phyloP scores from a whole-genome alignment of 2,888 invertebrate species.

The Limnephilus marmoratus region DNA sequence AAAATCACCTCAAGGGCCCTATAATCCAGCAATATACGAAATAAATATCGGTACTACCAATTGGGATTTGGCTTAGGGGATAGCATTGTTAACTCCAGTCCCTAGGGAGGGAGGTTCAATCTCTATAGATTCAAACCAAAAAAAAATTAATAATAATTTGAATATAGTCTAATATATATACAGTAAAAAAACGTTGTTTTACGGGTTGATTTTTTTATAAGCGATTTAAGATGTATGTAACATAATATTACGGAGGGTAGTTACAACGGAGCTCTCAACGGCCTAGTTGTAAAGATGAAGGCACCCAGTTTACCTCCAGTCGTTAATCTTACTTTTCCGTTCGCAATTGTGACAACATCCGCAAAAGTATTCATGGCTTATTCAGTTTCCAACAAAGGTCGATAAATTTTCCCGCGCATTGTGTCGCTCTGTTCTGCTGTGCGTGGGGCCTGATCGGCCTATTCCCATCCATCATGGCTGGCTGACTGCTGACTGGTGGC shows the following conservation, averaged over 20 bases:
- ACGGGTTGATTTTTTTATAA: background rate
- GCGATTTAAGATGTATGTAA: background rate
- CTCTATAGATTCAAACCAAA: no score
- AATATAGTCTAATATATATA: no score
- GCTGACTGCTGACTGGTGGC: background rate
- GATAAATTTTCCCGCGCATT: conserved; percentile 33
- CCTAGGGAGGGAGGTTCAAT: no score
- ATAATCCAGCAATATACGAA: no score
- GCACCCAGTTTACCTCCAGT: background rate
- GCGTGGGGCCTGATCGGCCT: conserved; percentile 21
- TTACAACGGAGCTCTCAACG: background rate
- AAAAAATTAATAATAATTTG: no score
- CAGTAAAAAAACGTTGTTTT: no score
- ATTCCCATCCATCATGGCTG: background rate
- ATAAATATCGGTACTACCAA: no score
- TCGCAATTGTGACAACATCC: background rate
- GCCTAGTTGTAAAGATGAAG: background rate
- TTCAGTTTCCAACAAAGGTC: conserved; percentile 31
- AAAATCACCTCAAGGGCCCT: no score
- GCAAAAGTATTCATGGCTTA: conserved; percentile 7
- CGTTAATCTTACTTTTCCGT: conserved; percentile 17
- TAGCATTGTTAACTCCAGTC: no score
- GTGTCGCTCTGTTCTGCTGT: background rate
- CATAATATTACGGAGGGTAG: background rate
- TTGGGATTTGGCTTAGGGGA: no score